Conservation (phyloP, 2,888 invertebrate genomes). For the Priocnemis perturbator region DNA sequence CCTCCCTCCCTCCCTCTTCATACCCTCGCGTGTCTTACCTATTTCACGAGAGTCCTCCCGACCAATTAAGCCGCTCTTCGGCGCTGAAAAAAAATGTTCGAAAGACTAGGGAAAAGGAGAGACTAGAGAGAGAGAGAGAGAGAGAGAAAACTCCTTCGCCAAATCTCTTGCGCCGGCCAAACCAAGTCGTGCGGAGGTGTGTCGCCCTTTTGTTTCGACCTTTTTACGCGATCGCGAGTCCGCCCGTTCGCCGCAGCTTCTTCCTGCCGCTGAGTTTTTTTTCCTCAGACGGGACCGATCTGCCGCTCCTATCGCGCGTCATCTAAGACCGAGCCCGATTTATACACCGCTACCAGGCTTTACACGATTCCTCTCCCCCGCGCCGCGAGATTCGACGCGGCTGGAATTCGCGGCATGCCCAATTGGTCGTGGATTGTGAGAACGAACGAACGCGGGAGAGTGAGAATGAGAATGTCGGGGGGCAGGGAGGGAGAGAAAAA, state of each 20-base stretch:
- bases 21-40: neutral
- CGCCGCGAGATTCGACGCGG: constrained; percentile 36
- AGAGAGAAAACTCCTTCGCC: no score
- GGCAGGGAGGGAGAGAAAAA: no score
- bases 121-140: no score
- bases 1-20: no score
- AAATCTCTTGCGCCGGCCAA: no score
- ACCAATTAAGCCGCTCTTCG: neutral
- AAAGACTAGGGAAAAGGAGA: no score
- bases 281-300: constrained; percentile 33
- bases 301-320: constrained; percentile 42
- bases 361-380: constrained; percentile 24
- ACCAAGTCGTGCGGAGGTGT: no score
- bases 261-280: constrained; percentile 6
- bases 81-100: no score
- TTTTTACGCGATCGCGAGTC: neutral
- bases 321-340: constrained; percentile 47
- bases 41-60: neutral
- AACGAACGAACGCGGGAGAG: neutral
- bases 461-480: neutral
- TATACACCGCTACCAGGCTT: constrained; percentile 47
- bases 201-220: no score
- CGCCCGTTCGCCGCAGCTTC: neutral
- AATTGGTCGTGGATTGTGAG: constrained; percentile 5
- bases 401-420: constrained; percentile 30